Percentiles rank a stretch among this genome's conserved stretches.
Evolutionary conservation across 2,888 invertebrate genomes (phyloP).

Genomic region (Hirtodrosophila duncani): DNA sequence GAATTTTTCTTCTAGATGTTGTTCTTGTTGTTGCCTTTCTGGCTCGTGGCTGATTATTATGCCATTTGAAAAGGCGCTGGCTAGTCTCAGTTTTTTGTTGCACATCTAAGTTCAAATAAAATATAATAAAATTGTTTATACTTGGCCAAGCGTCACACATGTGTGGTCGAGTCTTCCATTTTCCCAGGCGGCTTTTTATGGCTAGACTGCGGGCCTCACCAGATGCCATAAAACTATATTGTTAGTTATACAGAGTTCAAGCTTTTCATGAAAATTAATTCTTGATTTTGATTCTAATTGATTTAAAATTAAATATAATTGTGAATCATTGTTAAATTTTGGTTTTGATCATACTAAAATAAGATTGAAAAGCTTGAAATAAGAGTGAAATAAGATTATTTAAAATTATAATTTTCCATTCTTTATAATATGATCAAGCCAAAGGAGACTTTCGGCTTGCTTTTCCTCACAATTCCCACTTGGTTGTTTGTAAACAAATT

Average conservation of each 20-base stretch:
- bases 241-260: not conserved
- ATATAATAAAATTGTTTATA: conserved; percentile 34
- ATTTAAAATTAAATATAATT: not conserved
- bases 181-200: conserved; percentile 39
- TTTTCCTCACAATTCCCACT: too few relatives aligned
- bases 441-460: too few relatives aligned
- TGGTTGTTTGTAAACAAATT: too few relatives aligned
- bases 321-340: too few relatives aligned
- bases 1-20: conserved; percentile 10
- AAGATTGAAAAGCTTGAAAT: too few relatives aligned
- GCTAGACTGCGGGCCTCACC: too few relatives aligned
- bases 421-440: too few relatives aligned
- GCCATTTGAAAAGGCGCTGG: conserved; percentile 55
- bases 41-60: conserved; percentile 50
- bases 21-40: conserved; percentile 19
- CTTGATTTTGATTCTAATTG: not conserved
- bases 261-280: not conserved
- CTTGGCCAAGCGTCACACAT: conserved; percentile 30
- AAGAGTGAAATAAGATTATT: too few relatives aligned
- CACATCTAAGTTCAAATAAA: conserved; percentile 10
- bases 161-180: conserved; percentile 21
- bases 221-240: not conserved
- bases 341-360: too few relatives aligned
- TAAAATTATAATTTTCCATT: too few relatives aligned
- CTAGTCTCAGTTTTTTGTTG: conserved; percentile 19